Evolutionary conservation across 2,113 vertebrate genomes (phyloP), one percentile per base, ranked within the genome.

Genomic region (Misgurnus mizolepis): DNA sequence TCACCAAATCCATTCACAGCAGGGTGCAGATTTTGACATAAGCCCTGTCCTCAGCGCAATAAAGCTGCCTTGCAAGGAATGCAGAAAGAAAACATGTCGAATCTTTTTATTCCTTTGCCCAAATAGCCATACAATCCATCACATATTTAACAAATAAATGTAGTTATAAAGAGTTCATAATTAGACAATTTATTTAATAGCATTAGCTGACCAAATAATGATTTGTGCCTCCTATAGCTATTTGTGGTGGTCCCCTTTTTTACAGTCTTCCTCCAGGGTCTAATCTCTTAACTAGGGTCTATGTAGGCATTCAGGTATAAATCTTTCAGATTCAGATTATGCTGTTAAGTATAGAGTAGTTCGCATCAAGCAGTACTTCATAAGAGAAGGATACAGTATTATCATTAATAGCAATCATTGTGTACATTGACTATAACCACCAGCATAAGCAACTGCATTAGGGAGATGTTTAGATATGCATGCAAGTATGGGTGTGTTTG

Each of bases 31-130:
- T 49, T 64, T 70, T 22, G 43, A 82, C 47, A 75, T 60, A 50
- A 82, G 65, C 61, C 61, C 43, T 5, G 77, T 68, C 15, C 49
- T n/a, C 18, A 80, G 56, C 62, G 67, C 68, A 64, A 68, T 55
- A 73, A 78, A 78, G 47, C 81, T 49, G 61, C 15, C 39, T 53
- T 27, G 58, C 39, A 50, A 70, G 58, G 78, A 83, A 83, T 60
- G 64, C 67, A 71, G 10, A 70, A 77, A 80, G 27, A 75, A 82
- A 82, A 82, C 65, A 67, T 50, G 76, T 72, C 53, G 27, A 27
- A 69, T 68, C 58, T 58, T 58, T 62, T 61, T 78, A 72, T 49
- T 67, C 58, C 72, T 22, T 78, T 45, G 67, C 79, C 62, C 47
- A 60, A 68, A 56, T 45, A 71, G 43, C 50, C 71, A 73, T 81